Evolutionary conservation across 2,797 vertebrate genomes (phyloP).

Genomic region (Sphaeramia orbicularis): DNA sequence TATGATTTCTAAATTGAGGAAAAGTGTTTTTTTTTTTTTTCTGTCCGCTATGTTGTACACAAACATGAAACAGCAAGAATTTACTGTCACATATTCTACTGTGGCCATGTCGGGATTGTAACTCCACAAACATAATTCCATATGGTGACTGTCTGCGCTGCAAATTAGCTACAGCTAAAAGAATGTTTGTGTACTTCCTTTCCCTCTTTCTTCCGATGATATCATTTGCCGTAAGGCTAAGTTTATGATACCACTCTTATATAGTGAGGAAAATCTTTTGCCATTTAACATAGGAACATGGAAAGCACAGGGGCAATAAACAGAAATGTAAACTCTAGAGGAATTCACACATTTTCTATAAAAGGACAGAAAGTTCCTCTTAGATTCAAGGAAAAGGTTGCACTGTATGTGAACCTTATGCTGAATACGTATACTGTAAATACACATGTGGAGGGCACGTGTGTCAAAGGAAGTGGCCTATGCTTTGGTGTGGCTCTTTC

Average conservation of each 20-base stretch:
- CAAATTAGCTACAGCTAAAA: constrained; percentile 59
- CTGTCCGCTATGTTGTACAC: constrained; percentile 17
- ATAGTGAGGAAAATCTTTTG: constrained; percentile 44
- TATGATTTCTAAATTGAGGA: constrained; percentile 16
- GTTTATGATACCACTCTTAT: constrained; percentile 52
- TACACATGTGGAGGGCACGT: constrained; percentile 50
- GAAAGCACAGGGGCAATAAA: constrained; percentile 60
- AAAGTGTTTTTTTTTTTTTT: constrained; percentile 12
- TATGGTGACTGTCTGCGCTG: constrained; percentile 61
- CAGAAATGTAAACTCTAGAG: constrained; percentile 44
- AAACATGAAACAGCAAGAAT: constrained; percentile 52
- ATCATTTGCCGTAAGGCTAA: constrained; percentile 45
- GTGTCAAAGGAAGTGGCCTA: constrained; percentile 28
- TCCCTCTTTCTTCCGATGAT: constrained; percentile 48
- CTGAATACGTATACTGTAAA: constrained; percentile 41
- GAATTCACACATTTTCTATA: constrained; percentile 28
- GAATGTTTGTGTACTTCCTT: constrained; percentile 48
- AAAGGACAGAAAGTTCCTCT: constrained; percentile 27
- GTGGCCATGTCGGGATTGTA: constrained; percentile 18
- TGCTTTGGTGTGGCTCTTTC: constrained; percentile 14
- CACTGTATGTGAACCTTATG: constrained; percentile 45
- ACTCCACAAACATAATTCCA: constrained; percentile 56
- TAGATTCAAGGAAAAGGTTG: constrained; percentile 32
- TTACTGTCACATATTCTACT: constrained; percentile 38
- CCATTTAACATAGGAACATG: constrained; percentile 46